These are phyloP conservation scores for Pseudococcus longispinus DNA, from an alignment of 2,888 invertebrate genomes.

Conservation along the genomic window DNA sequence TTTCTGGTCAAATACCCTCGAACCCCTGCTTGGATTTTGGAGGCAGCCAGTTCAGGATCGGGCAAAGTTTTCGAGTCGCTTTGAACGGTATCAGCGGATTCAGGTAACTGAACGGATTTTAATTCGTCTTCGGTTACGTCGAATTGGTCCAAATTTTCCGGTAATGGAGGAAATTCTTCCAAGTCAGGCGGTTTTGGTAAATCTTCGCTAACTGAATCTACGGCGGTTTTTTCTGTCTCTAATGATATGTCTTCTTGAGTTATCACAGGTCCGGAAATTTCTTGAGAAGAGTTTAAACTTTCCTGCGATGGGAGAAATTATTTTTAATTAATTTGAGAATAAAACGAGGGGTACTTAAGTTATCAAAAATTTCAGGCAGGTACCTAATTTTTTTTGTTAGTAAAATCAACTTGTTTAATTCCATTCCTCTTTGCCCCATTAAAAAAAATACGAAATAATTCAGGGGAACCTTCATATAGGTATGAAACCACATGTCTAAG, in stretches of 20 bases:
- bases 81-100: neutral
- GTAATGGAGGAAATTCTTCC: conserved; percentile 55
- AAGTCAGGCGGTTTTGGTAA: conserved; percentile 55
- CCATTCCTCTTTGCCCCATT: no score
- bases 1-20: conserved; percentile 60
- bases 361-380: no score
- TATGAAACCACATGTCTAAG: no score
- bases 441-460: no score
- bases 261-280: conserved; percentile 53
- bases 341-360: no score
- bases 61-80: conserved; percentile 5
- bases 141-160: conserved; percentile 51
- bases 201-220: conserved; percentile 52
- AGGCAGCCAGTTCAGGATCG: conserved; percentile 49
- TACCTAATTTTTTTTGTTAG: no score
- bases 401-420: no score
- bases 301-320: conserved; percentile 9
- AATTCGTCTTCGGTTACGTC: conserved; percentile 55
- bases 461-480: no score
- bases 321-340: neutral
- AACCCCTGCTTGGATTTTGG: conserved; percentile 61
- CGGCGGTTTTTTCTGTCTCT: conserved; percentile 50
- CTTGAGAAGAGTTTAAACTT: conserved; percentile 1
- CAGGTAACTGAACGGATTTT: conserved; percentile 55
- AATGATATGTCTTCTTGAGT: conserved; percentile 51